These are phyloP conservation scores for Trichacis sp. DNA, from an alignment of 2,888 invertebrate genomes.

Conservation along the genomic window DNA sequence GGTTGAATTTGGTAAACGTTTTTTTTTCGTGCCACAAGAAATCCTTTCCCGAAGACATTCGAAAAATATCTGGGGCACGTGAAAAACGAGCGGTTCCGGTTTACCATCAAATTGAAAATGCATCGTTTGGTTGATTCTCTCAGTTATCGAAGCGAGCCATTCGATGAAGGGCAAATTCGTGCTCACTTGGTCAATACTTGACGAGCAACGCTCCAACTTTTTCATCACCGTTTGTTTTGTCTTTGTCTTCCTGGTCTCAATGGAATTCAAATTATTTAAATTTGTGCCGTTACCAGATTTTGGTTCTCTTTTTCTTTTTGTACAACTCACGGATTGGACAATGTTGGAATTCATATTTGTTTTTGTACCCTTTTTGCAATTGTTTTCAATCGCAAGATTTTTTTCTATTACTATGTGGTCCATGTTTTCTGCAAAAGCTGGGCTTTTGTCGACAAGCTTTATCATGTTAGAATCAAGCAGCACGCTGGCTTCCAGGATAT, in stretches of 20 bases:
- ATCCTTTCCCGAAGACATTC: constrained; percentile 80
- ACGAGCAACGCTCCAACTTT: constrained; percentile 55
- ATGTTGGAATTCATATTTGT: constrained; percentile 27
- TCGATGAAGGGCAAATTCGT: constrained; percentile 73
- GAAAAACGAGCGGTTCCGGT: constrained; percentile 77
- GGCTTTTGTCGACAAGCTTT: constrained; percentile 54
- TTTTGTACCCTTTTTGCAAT: constrained; percentile 43
- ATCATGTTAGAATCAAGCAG: constrained; percentile 57
- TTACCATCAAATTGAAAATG: constrained; percentile 77
- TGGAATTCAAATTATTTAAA: constrained; percentile 58
- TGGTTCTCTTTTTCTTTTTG: constrained; percentile 61
- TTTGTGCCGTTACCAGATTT: constrained; percentile 48
- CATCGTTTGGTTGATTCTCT: constrained; percentile 81
- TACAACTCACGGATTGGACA: constrained; percentile 41
- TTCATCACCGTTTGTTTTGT: constrained; percentile 56
- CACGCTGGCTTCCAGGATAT: constrained; percentile 55
- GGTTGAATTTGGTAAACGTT: constrained; percentile 76
- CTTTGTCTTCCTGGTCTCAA: constrained; percentile 59
- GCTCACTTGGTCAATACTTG: constrained; percentile 60
- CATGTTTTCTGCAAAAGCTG: constrained; percentile 44
- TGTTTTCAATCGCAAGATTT: constrained; percentile 43
- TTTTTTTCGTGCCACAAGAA: constrained; percentile 74
- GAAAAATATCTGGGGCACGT: constrained; percentile 79
- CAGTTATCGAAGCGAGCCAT: constrained; percentile 83
- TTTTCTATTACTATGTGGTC: constrained; percentile 51